Evolutionary conservation across 2,797 vertebrate species (phyloP).

Genomic region (Catharus ustulatus): DNA sequence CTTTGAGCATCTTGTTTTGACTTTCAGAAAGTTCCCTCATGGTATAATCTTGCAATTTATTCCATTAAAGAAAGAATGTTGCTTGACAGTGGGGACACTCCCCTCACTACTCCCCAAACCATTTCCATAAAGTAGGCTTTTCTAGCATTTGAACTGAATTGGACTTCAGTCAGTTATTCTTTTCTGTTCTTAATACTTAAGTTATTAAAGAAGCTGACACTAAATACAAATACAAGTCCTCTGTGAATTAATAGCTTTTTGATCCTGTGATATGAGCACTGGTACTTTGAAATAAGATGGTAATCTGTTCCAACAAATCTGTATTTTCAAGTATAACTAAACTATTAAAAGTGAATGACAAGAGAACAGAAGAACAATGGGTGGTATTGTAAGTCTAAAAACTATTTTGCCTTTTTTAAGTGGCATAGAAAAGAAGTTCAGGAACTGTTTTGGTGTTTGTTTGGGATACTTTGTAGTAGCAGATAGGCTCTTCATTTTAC

Average conservation of each 20-base stretch:
- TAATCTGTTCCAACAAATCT: neutral
- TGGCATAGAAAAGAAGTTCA: neutral
- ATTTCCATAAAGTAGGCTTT: neutral
- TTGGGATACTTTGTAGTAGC: neutral
- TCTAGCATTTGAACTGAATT: neutral
- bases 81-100: neutral
- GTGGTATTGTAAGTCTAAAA: neutral
- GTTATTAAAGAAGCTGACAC: neutral
- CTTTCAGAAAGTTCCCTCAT: neutral
- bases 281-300: neutral
- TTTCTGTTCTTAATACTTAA: neutral
- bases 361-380: neutral
- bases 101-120: neutral
- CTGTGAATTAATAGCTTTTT: neutral
- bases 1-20: neutral
- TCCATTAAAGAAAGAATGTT: neutral
- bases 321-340: neutral
- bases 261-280: neutral
- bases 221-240: neutral
- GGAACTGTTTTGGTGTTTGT: neutral
- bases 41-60: neutral
- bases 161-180: neutral
- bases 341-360: neutral
- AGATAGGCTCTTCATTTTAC: neutral
- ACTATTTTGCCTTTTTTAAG: neutral